A percentile compares a stretch with the other conserved stretches of the same genome.
Conservation (phyloP, 2,888 invertebrate genomes). For the Mythimna loreyi region DNA sequence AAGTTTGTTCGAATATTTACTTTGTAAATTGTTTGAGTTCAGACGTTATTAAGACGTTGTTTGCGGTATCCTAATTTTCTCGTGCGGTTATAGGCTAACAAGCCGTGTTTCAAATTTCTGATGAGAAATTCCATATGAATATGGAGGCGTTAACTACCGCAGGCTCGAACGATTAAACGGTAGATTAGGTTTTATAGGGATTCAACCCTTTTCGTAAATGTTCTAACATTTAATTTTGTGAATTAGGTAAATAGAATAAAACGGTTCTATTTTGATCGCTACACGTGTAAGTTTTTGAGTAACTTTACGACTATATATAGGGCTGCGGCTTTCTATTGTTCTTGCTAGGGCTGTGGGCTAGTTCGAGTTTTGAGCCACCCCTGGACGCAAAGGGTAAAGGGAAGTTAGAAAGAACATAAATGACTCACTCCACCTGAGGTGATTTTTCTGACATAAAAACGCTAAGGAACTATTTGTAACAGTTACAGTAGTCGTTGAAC, state of each 20-base stretch:
- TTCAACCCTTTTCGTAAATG: constrained; percentile 33
- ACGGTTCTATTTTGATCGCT: background rate
- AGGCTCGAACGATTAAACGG: constrained; percentile 37
- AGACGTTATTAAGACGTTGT: constrained; percentile 83
- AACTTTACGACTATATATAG: background rate
- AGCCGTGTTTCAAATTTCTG: constrained; percentile 54
- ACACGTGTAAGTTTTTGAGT: background rate
- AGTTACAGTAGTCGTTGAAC: no score
- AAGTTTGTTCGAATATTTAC: constrained; percentile 88
- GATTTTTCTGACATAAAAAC: no score
- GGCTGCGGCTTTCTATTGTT: background rate
- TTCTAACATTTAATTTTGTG: constrained; percentile 25
- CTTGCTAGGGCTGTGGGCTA: no score
- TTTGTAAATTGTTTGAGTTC: constrained; percentile 86
- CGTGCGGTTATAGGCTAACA: constrained; percentile 65
- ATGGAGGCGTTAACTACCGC: constrained; percentile 46
- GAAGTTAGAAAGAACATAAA: no score
- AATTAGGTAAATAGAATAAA: constrained; percentile 9
- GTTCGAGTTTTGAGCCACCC: no score
- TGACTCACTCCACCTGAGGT: no score
- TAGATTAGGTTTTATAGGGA: constrained; percentile 47
- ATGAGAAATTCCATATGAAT: constrained; percentile 49
- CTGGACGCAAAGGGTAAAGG: no score
- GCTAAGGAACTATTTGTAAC: no score
- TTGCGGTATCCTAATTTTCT: constrained; percentile 77